phyloP scores from a whole-genome alignment of 2,797 vertebrate species.

The Vipera ursinii region DNA sequence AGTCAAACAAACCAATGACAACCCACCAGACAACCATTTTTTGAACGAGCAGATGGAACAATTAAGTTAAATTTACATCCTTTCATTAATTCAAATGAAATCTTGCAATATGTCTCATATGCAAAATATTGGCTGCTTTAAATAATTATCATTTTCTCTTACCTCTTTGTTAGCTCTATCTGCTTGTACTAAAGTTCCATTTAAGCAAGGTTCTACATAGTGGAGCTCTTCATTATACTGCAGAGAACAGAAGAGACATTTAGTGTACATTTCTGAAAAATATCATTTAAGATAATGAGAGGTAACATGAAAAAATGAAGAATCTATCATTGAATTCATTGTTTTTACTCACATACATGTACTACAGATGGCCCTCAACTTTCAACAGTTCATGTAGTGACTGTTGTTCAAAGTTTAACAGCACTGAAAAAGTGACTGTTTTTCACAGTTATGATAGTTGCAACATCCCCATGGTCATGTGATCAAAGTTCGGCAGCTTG shows the following conservation, averaged over 20 bases:
- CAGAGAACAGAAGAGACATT: constrained; percentile 48
- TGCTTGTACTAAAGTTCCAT: constrained; percentile 94
- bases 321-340: constrained; percentile 11
- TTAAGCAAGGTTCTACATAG: constrained; percentile 93
- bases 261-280: constrained; percentile 52
- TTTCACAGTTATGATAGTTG: not conserved
- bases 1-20: constrained; percentile 13
- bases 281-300: constrained; percentile 44
- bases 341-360: not conserved
- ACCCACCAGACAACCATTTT: constrained; percentile 10
- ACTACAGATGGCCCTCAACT: not conserved
- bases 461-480: not conserved
- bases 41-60: constrained; percentile 16
- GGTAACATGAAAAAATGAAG: constrained; percentile 37
- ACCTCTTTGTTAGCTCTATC: constrained; percentile 97
- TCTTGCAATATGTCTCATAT: constrained; percentile 1
- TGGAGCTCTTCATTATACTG: constrained; percentile 95
- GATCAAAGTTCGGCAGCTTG: not conserved
- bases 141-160: constrained; percentile 60
- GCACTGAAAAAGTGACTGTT: not conserved
- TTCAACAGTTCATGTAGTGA: not conserved
- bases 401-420: not conserved
- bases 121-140: constrained; percentile 20
- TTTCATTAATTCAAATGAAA: constrained; percentile 37
- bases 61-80: constrained; percentile 39